Percentiles rank a stretch among this genome's conserved stretches.
phyloP scores from a whole-genome alignment of 2,797 vertebrate species.

The Pygocentrus nattereri region DNA sequence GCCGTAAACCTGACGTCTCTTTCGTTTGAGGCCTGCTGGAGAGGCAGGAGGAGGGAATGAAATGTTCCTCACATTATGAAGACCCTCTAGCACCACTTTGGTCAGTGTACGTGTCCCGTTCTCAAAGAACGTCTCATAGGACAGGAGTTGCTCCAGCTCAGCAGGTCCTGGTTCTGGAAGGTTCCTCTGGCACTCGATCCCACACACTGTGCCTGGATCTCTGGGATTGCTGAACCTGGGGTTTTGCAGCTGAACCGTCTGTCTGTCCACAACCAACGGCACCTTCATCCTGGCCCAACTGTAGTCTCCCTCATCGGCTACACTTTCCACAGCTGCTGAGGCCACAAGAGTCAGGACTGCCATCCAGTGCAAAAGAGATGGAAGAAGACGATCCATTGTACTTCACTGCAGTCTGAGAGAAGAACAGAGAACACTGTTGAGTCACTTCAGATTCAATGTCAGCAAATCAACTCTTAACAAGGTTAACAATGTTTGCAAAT shows the following conservation, averaged over 20 bases:
- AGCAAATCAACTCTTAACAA: too few relatives aligned
- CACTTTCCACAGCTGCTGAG: slow-evolving; percentile 63
- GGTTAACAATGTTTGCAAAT: too few relatives aligned
- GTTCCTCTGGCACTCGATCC: slow-evolving; percentile 86
- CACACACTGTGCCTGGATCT: slow-evolving; percentile 74
- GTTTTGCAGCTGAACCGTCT: slow-evolving; percentile 76
- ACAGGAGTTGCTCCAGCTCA: slow-evolving; percentile 85
- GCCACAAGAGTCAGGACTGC: slow-evolving; percentile 60
- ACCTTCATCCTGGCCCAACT: slow-evolving; percentile 81
- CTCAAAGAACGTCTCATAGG: slow-evolving; percentile 90
- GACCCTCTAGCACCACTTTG: slow-evolving; percentile 74
- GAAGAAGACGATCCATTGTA: slow-evolving; percentile 13
- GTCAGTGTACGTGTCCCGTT: slow-evolving; percentile 87
- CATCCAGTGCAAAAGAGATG: not conserved
- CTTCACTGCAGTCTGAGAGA: slow-evolving; percentile 25
- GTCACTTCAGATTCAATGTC: too few relatives aligned
- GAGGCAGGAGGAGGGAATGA: not conserved
- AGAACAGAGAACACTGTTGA: slow-evolving; percentile 17
- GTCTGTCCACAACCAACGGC: slow-evolving; percentile 80
- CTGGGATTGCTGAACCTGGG: slow-evolving; percentile 73
- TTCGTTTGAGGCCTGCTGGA: slow-evolving; percentile 48
- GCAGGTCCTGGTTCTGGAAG: slow-evolving; percentile 72
- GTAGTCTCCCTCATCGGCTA: slow-evolving; percentile 59
- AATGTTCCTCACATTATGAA: slow-evolving; percentile 46
- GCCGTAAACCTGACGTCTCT: slow-evolving; percentile 89